These are phyloP conservation scores for Heliocidaris erythrogramma DNA, from an alignment of 35 echinoderm and acorn worm genomes.

Conservation along the genomic window DNA sequence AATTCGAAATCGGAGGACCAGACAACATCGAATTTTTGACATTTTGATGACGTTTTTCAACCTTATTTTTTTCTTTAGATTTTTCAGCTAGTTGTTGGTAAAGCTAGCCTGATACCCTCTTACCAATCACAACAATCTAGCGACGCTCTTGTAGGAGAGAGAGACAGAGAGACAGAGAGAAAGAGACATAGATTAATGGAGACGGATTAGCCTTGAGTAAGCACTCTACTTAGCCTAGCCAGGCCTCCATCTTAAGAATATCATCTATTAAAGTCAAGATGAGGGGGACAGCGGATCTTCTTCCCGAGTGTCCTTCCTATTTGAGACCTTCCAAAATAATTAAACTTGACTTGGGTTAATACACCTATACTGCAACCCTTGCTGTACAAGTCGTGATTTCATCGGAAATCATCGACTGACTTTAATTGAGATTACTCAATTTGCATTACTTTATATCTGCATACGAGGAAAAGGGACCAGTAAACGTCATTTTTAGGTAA, in stretches of 20 bases:
- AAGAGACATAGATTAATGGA: background rate
- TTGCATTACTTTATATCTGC: no score
- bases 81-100: no score
- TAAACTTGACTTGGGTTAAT: background rate
- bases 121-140: no score
- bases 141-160: no score
- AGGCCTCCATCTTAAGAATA: background rate
- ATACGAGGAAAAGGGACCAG: no score
- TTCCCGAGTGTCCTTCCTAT: background rate
- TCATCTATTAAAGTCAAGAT: slow-evolving; percentile 1
- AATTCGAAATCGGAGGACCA: no score
- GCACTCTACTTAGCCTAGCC: background rate
- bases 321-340: background rate
- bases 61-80: no score
- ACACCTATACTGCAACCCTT: no score
- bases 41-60: no score
- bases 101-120: no score
- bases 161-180: background rate
- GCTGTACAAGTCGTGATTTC: background rate
- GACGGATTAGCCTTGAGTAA: background rate
- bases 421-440: background rate
- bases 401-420: background rate
- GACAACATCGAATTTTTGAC: no score
- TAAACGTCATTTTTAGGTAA: no score
- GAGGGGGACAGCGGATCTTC: background rate